phyloP scores from a whole-genome alignment of 2,888 invertebrate genomes.

The Hyles lineata region DNA sequence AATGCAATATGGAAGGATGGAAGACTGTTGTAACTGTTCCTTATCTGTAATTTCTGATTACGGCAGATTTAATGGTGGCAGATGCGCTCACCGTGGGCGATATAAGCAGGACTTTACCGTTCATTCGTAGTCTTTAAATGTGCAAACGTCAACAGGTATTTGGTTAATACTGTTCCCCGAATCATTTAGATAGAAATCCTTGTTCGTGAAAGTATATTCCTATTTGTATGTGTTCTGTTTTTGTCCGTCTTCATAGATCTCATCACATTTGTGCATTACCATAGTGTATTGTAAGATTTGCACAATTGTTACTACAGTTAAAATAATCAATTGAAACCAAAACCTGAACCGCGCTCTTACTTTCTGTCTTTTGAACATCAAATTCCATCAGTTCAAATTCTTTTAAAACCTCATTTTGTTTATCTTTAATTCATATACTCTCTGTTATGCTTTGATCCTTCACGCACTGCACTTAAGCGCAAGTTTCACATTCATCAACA shows the following conservation, averaged over 20 bases:
- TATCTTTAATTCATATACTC: not conserved
- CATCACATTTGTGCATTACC: not conserved
- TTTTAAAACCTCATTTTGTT: not conserved
- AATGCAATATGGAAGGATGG: slow-evolving; percentile 31
- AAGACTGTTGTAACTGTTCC: slow-evolving; percentile 30
- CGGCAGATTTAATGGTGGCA: slow-evolving; percentile 81
- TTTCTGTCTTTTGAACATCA: not conserved
- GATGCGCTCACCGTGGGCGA: slow-evolving; percentile 78
- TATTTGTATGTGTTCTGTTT: slow-evolving; percentile 13
- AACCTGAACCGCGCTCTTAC: not conserved
- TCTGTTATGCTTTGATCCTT: slow-evolving; percentile 7
- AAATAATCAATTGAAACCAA: not conserved
- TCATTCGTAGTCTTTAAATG: slow-evolving; percentile 80
- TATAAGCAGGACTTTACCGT: slow-evolving; percentile 80
- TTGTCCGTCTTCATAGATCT: slow-evolving; percentile 8
- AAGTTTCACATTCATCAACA: slow-evolving; percentile 11
- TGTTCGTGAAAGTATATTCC: slow-evolving; percentile 18
- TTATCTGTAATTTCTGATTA: slow-evolving; percentile 35
- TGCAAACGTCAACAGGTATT: slow-evolving; percentile 66
- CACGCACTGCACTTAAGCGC: slow-evolving; percentile 10
- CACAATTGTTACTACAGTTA: not conserved
- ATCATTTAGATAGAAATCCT: slow-evolving; percentile 23
- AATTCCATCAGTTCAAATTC: not conserved
- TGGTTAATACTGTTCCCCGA: slow-evolving; percentile 40
- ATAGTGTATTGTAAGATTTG: not conserved